phyloP scores from a whole-genome alignment of 2,113 vertebrate species.

The Zingel zingel region DNA sequence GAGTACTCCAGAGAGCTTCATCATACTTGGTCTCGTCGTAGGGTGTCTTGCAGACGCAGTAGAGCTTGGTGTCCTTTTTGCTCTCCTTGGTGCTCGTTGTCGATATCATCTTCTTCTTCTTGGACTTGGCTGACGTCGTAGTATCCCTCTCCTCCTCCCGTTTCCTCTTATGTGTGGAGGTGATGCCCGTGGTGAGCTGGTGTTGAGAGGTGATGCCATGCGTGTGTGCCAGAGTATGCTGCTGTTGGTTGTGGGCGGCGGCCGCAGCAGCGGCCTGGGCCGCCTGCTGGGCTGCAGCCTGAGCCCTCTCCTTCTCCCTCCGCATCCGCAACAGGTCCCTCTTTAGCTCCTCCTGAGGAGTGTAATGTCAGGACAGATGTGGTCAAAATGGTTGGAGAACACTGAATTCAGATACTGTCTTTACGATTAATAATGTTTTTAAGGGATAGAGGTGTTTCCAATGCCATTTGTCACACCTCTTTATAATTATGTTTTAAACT shows the following conservation, averaged over 20 bases:
- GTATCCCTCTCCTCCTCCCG: constrained; percentile 90
- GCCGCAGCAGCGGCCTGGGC: constrained; percentile 67
- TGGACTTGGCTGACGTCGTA: constrained; percentile 86
- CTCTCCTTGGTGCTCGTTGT: constrained; percentile 94
- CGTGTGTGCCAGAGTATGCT: constrained; percentile 50
- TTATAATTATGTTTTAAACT: neutral
- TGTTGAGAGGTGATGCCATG: constrained; percentile 61
- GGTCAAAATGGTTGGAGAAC: neutral
- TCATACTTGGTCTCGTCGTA: constrained; percentile 99
- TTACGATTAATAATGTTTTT: neutral
- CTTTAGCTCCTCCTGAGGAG: constrained; percentile 93
- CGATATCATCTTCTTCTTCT: constrained; percentile 99
- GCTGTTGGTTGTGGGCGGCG: constrained; percentile 69
- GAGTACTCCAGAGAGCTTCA: neutral
- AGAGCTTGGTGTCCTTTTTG: constrained; percentile 98
- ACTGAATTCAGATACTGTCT: neutral
- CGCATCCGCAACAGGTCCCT: constrained; percentile 91
- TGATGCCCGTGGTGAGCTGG: constrained; percentile 57
- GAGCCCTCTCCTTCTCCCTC: constrained; percentile 92
- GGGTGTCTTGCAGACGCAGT: constrained; percentile 99
- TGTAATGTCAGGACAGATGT: neutral
- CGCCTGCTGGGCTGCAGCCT: constrained; percentile 85
- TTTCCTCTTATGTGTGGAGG: constrained; percentile 91
- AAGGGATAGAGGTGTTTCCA: neutral
- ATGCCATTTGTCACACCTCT: neutral